Base-by-base conservation (phyloP, 2,797 vertebrate genomes). In the Cynopterus sphinx region DNA sequence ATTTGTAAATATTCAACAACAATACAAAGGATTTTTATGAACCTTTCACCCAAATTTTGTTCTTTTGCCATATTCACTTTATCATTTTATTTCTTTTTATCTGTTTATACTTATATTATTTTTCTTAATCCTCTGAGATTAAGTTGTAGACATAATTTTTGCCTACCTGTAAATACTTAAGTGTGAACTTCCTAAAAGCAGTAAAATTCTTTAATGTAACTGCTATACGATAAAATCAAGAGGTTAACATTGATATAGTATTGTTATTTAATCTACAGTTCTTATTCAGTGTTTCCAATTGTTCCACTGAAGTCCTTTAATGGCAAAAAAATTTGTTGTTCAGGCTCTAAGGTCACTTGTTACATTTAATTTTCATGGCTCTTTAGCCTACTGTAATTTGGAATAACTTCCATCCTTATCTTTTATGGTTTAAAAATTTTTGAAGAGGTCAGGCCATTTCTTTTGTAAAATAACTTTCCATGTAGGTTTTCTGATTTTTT, bases 401-500 rank as follows among this genome's bases (percentile, higher is more conserved):
- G 8, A 91, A 86, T 24, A 46, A 41, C 65, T 96, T 87, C 28
- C 36, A 22, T 84, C 21, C 43, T 61, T 77, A 36, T 75, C 28
- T 84, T 84, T 67, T 88, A 43, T 73, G 46, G 84, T 65, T 92
- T 88, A 43, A 87, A 73, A 26, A 16, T 31, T 51, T 94, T 94
- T 94, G 21, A 91, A 81, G 61, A 77, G 53, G 33, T 83, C 39
- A 33, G 61, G 49, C 11, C 24, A 43, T 78, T 79, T 61, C 53
- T 90, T 92, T 88, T 90, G 31, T 74, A 70, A 21, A 85, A 24
- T 86, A 4, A 81, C 28, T 88, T 94, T 89, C 31, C 59, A 4
- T 74, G 86, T 94, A 31, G 21, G 19, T 89, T 88, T 94, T 71
- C 85, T 74, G 31, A n/a, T 83, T 67, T 89, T 92, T 87, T 87